Base-by-base conservation (phyloP, 2,113 vertebrate species). In the Pipa parva region DNA sequence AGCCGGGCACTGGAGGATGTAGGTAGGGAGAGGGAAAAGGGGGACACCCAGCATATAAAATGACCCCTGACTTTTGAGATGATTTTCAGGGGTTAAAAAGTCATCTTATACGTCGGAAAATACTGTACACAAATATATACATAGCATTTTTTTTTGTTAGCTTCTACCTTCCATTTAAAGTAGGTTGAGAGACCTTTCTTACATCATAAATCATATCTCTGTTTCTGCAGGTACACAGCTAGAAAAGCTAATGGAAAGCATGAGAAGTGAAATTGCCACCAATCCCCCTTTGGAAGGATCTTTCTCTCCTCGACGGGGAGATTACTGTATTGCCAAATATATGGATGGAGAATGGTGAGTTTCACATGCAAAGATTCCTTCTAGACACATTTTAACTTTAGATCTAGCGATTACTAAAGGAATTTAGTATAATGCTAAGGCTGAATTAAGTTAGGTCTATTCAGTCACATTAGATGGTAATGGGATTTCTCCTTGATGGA, bases 171-270 rank as follows among this genome's bases (percentile, higher is more conserved):
- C n/a, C n/a, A n/a, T n/a, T n/a, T n/a, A n/a, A n/a, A n/a, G n/a
- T n/a, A n/a, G n/a, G n/a, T n/a, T n/a, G n/a, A n/a, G n/a, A n/a
- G n/a, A n/a, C n/a, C n/a, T n/a, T n/a, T n/a, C n/a, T n/a, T n/a
- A n/a, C n/a, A n/a, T n/a, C n/a, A n/a, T n/a, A n/a, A n/a, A n/a
- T n/a, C n/a, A n/a, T n/a, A n/a, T n/a, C n/a, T n/a, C n/a, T 27
- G 25, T 33, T 21, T 20, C 13, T 42, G 0, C 83, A 97, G 96
- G 95, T 1, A 84, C 84, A 28, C 93, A 97, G 79, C 75, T 99
- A 81, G 96, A 99, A 80, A 96, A 89, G 76, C 84, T 98, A 81
- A 99, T 99, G 96, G 95, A 98, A 81, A 93, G 87, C 77, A 98
- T 99, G 95, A 83, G 95, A 1, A 87, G 81, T 1, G 96, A 99